Conservation (phyloP, 2,113 vertebrate species). For the Brachirus orientalis region DNA sequence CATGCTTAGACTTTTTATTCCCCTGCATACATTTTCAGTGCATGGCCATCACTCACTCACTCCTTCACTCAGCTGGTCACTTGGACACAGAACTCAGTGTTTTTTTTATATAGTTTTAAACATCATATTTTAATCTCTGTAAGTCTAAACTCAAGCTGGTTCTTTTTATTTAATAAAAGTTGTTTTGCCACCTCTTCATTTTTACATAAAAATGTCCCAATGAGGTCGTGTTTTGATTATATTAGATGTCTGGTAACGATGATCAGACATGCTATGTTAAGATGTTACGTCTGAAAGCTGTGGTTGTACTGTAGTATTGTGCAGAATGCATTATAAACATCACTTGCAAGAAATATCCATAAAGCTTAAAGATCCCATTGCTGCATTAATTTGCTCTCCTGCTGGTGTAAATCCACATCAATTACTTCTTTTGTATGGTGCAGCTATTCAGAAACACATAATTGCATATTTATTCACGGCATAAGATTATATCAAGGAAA, state of each 20-base stretch:
- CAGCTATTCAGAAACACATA: background rate
- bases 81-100: too few species aligned
- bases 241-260: too few species aligned
- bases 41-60: too few species aligned
- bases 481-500: background rate
- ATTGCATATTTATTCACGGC: background rate
- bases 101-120: too few species aligned
- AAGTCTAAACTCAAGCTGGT: too few species aligned
- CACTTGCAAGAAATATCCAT: background rate
- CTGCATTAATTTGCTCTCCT: background rate
- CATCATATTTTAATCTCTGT: too few species aligned
- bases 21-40: too few species aligned
- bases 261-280: background rate
- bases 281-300: background rate
- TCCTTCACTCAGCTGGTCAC: too few species aligned
- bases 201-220: background rate
- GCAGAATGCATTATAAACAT: background rate
- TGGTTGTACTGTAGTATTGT: background rate
- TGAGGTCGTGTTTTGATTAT: background rate
- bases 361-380: background rate
- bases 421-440: background rate
- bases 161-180: too few species aligned
- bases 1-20: too few species aligned
- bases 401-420: background rate
- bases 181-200: too few species aligned